Evolutionary conservation across 2,113 vertebrate species (phyloP), one percentile per base, ranked within the genome.

Genomic region (Taurulus bubalis): DNA sequence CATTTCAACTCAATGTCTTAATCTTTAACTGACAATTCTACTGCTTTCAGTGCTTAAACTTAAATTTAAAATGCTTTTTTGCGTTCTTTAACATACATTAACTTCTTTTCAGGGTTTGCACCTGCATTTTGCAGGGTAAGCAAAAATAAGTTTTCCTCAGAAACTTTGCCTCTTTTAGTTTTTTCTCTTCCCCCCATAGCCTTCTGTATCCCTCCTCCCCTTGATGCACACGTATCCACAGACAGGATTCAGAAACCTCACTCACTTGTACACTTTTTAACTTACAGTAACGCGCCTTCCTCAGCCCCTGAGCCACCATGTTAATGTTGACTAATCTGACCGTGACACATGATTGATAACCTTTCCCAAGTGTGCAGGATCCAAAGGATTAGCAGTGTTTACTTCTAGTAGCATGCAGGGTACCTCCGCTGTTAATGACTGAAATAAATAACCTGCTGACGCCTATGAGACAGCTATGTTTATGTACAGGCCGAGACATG

Each of bases 341-440:
- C 51, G 78, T 91, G 90, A 93, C 93, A 90, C 78, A 88, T 93
- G 94, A 95, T 94, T 92, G 91, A 95, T 94, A 86, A 88, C 90
- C 77, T 83, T 77, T 88, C 86, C 93, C 91, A 94, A 93, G 93
- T 94, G 93, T 91, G 84, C 92, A 95, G 94, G 95, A 95, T 95
- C 93, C 92, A 94, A 95, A 91, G 93, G 95, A 95, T 96, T 95
- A 94, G 88, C 45, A 72, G 59, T 88, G 93, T 95, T 95, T 95
- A 93, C 90, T 59, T 79, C 76, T 91, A 90, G 94, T 94, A 94
- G 94, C 94, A 87, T 91, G 90, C 83, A 71, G 91, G 91, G 91
- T 92, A 90, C 91, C 93, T 90, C 91, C 36, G 64, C 87, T 88
- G 91, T 92, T 93, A 91, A 94, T 94, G 93, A 92, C 86, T 71